A percentile compares a stretch with the other conserved stretches of the same genome.
Evolutionary conservation across 2,113 vertebrate species (phyloP).

Genomic region (Panurus biarmicus): DNA sequence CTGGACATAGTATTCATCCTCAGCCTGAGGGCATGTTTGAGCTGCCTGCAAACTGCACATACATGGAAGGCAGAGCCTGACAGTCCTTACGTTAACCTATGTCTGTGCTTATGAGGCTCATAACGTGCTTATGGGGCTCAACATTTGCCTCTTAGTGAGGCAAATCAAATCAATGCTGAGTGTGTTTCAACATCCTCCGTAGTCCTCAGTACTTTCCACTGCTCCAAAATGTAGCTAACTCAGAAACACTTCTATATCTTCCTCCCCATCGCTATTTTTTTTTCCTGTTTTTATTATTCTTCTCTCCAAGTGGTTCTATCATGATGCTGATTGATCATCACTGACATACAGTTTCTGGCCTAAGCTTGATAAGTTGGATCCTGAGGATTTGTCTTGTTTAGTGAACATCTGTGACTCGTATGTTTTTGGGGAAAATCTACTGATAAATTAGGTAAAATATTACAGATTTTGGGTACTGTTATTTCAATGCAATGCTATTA

Average conservation of each 20-base stretch:
- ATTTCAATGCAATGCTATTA: not conserved
- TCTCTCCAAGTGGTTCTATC: not conserved
- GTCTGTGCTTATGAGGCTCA: not conserved
- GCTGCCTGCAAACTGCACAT: not conserved
- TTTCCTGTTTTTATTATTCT: not conserved
- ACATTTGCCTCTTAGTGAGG: accelerated
- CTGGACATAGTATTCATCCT: not conserved
- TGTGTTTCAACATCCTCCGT: not conserved
- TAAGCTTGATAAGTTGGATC: not conserved
- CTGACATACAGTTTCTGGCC: not conserved
- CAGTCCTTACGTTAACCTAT: not conserved
- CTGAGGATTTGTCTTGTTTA: not conserved
- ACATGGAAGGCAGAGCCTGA: not conserved
- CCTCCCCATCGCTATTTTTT: not conserved
- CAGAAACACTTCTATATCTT: not conserved
- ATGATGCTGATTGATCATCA: not conserved
- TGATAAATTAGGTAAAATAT: not conserved
- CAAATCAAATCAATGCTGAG: not conserved
- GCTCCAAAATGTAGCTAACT: not conserved
- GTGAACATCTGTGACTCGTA: not conserved
- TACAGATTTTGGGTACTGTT: not conserved
- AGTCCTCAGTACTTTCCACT: not conserved
- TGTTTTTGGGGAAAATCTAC: not conserved
- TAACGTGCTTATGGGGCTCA: too few relatives aligned
- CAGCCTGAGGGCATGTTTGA: not conserved